Conservation (phyloP, 2,888 invertebrate genomes). For the Tillus elongatus region DNA sequence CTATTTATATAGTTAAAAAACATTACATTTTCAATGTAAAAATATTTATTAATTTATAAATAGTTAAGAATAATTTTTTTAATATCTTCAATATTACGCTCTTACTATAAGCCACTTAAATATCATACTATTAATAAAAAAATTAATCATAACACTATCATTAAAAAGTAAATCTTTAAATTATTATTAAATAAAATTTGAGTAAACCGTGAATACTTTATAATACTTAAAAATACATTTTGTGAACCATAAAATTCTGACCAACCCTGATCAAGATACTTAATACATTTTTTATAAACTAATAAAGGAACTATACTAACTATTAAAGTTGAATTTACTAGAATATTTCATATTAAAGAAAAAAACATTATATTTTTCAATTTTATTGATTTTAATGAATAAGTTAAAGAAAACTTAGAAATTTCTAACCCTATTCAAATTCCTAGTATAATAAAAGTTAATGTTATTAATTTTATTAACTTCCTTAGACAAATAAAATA, state of each 20-base stretch:
- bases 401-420: conserved; percentile 42
- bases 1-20: too few species aligned
- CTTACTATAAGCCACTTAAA: too few species aligned
- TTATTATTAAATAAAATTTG: conserved; percentile 43
- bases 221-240: conserved; percentile 28
- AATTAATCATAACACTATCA: too few species aligned
- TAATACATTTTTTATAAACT: conserved; percentile 40
- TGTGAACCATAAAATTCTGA: conserved; percentile 26
- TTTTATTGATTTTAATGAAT: conserved; percentile 39
- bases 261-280: too few species aligned
- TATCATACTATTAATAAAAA: too few species aligned
- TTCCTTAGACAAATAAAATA: conserved; percentile 50
- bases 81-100: too few species aligned
- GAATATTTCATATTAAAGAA: too few species aligned
- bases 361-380: conserved; percentile 28
- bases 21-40: too few species aligned
- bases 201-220: conserved; percentile 41
- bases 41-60: conserved; percentile 7
- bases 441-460: conserved; percentile 45
- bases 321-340: conserved; percentile 33
- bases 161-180: too few species aligned
- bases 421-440: conserved; percentile 40
- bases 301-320: conserved; percentile 44
- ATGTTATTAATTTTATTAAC: too few species aligned
- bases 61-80: conserved; percentile 35